Evolutionary conservation across 1,140 invertebrate species (phyloP).

Genomic region (Drosophila varians): DNA sequence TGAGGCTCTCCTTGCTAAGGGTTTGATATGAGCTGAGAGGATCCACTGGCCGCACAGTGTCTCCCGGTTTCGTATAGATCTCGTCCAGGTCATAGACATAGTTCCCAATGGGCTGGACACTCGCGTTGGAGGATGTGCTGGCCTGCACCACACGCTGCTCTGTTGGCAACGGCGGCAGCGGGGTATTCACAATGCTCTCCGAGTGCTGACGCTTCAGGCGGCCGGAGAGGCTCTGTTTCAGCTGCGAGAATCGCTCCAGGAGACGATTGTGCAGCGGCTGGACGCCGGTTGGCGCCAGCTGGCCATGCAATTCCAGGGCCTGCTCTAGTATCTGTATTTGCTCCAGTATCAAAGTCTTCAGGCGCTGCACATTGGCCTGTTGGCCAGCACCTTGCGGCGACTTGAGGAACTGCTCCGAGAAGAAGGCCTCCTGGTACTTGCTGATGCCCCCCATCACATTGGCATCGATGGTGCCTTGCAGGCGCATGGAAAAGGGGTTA

Average conservation of each 20-base stretch:
- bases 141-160: constrained; percentile 83
- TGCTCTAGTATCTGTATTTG: constrained; percentile 92
- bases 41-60: constrained; percentile 70
- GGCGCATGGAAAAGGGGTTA: constrained; percentile 95
- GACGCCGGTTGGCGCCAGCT: constrained; percentile 91
- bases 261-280: constrained; percentile 94
- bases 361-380: constrained; percentile 88
- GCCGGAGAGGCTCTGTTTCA: constrained; percentile 89
- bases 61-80: constrained; percentile 87
- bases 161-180: constrained; percentile 88
- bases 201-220: constrained; percentile 87
- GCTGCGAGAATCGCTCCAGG: constrained; percentile 92
- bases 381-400: constrained; percentile 89
- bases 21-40: constrained; percentile 74
- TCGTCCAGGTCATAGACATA: constrained; percentile 86
- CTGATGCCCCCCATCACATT: constrained; percentile 98
- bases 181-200: constrained; percentile 92
- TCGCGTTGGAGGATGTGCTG: constrained; percentile 78
- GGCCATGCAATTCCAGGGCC: constrained; percentile 91
- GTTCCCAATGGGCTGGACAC: constrained; percentile 69
- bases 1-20: constrained; percentile 74
- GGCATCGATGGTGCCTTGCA: constrained; percentile 97
- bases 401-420: constrained; percentile 90
- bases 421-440: constrained; percentile 97
- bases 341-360: constrained; percentile 90